Percentiles rank a stretch among this genome's conserved stretches.
Conservation (phyloP, 2,888 invertebrate species). For the Mesoligia furuncula region DNA sequence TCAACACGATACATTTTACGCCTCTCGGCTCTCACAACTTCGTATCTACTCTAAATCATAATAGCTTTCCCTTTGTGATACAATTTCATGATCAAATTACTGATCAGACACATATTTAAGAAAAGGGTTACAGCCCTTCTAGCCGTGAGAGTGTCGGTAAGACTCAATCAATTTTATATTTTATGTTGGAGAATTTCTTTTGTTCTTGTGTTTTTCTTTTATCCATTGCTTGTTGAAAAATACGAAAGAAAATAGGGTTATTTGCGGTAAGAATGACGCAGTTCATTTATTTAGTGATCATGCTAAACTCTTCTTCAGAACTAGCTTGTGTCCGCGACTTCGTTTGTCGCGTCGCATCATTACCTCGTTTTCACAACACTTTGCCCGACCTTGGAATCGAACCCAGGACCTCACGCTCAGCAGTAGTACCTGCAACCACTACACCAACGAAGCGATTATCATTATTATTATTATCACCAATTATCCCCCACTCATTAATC, state of each 20-base stretch:
- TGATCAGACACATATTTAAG: conserved; percentile 38
- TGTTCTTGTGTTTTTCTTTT: background rate
- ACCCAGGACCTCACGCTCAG: background rate
- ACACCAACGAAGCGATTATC: background rate
- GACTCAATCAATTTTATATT: conserved; percentile 29
- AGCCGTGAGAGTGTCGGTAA: conserved; percentile 5
- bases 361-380: background rate
- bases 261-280: too few species aligned
- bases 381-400: background rate
- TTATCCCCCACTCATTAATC: conserved; percentile 1
- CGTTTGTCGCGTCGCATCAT: too few species aligned
- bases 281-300: background rate
- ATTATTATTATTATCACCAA: too few species aligned
- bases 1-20: background rate
- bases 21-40: background rate
- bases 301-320: background rate
- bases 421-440: background rate
- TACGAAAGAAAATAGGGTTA: too few species aligned
- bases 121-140: conserved; percentile 16
- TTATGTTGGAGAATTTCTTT: conserved; percentile 5
- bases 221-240: background rate
- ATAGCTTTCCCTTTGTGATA: conserved; percentile 24
- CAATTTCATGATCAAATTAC: conserved; percentile 41
- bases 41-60: conserved; percentile 9
- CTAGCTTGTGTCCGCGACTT: background rate